Conservation (phyloP, 2,888 invertebrate genomes). For the Morpho deidamia region DNA sequence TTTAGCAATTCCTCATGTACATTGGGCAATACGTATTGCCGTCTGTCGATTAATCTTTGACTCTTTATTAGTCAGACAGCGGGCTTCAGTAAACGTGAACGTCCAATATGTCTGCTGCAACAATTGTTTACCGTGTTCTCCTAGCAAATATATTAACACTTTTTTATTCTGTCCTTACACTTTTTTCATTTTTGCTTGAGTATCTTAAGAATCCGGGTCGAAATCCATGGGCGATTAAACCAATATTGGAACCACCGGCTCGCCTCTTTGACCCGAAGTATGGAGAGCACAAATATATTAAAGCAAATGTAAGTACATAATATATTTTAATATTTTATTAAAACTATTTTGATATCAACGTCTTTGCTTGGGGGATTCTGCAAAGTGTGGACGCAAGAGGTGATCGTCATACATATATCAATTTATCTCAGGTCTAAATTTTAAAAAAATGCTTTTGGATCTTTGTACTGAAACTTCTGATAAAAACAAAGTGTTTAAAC, state of each 20-base stretch:
- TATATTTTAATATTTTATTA: background rate
- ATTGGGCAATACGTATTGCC: no score
- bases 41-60: no score
- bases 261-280: conserved; percentile 64
- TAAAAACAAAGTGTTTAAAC: no score
- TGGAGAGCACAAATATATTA: conserved; percentile 73
- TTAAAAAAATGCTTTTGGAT: no score
- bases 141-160: conserved; percentile 42
- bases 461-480: no score
- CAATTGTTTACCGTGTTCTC: conserved; percentile 36
- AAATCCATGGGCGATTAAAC: conserved; percentile 49
- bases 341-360: background rate
- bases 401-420: no score
- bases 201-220: conserved; percentile 50
- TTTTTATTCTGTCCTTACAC: conserved; percentile 35
- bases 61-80: no score
- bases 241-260: conserved; percentile 62
- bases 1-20: no score
- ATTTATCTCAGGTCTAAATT: no score
- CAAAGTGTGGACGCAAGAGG: no score
- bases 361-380: no score
- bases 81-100: background rate
- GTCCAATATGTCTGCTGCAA: conserved; percentile 31
- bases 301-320: conserved; percentile 68
- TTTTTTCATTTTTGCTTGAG: conserved; percentile 39